phyloP scores from a whole-genome alignment of 2,113 vertebrate genomes.

The Prunella fulvescens region DNA sequence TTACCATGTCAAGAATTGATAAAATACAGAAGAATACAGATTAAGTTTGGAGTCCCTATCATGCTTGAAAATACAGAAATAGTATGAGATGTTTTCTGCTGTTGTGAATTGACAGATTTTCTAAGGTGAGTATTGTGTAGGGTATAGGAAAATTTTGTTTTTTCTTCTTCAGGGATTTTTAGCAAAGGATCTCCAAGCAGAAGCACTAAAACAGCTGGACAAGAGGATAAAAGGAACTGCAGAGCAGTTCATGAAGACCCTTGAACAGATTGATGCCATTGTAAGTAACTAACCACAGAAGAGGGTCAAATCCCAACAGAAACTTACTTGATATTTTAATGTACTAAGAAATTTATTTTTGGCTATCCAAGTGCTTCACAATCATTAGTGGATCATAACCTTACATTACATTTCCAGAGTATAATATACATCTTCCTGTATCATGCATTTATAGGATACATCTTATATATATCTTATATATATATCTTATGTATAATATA shows the following conservation, averaged over 20 bases:
- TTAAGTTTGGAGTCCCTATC: not conserved
- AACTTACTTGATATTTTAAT: not conserved
- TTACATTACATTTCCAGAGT: not conserved
- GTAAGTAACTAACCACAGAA: conserved; percentile 71
- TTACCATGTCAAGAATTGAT: not conserved
- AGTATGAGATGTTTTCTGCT: not conserved
- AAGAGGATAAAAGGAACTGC: conserved; percentile 89
- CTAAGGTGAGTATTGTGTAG: not conserved
- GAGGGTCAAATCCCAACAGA: not conserved
- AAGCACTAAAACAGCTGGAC: conserved; percentile 89
- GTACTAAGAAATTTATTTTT: not conserved
- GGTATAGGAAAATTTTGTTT: not conserved
- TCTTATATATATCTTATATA: too few species aligned
- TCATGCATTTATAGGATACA: too few species aligned
- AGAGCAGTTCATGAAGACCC: conserved; percentile 95
- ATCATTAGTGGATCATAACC: not conserved
- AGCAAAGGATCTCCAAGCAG: conserved; percentile 89
- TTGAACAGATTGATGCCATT: conserved; percentile 92
- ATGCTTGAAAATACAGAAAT: not conserved
- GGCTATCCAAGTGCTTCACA: not conserved
- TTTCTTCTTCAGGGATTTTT: conserved; percentile 80
- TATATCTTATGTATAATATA: too few species aligned
- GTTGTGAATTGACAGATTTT: not conserved
- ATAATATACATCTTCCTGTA: not conserved
- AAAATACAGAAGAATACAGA: not conserved